A percentile compares a stretch with the other conserved stretches of the same genome.
Evolutionary conservation across 2,797 vertebrate species (phyloP).

Genomic region (Sebastes minor): DNA sequence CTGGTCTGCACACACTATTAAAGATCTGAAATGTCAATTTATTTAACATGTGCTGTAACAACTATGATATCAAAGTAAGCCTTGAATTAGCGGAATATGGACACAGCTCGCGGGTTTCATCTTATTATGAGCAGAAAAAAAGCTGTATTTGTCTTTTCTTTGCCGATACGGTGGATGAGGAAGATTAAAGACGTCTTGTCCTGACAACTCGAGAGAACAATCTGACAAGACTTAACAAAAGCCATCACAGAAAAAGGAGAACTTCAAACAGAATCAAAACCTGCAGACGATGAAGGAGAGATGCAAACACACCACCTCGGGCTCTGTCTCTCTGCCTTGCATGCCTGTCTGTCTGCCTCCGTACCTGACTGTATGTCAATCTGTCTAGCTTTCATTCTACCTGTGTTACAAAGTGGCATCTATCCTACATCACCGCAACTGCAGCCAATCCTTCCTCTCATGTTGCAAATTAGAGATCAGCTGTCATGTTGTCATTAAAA

Average conservation of each 20-base stretch:
- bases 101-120: conserved; percentile 48
- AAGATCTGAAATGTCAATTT: conserved; percentile 60
- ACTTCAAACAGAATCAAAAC: conserved; percentile 75
- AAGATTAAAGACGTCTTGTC: conserved; percentile 77
- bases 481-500: conserved; percentile 47
- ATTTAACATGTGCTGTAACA: conserved; percentile 49
- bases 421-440: conserved; percentile 10
- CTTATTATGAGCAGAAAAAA: conserved; percentile 41
- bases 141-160: conserved; percentile 62
- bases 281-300: conserved; percentile 54
- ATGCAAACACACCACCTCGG: conserved; percentile 64
- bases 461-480: conserved; percentile 42
- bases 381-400: conserved; percentile 20
- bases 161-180: conserved; percentile 51
- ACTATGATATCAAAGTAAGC: conserved; percentile 50
- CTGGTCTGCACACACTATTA: conserved; percentile 32
- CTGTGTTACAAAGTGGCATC: conserved; percentile 23
- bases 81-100: conserved; percentile 55
- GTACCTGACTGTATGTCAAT: conserved; percentile 33
- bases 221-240: conserved; percentile 79
- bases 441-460: conserved; percentile 23
- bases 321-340: conserved; percentile 28
- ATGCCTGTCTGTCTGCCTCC: conserved; percentile 15
- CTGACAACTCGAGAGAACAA: conserved; percentile 69
- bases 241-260: conserved; percentile 51